Conservation (phyloP, 92 coral and sea anemone species). For the Phenganax stokvisi region DNA sequence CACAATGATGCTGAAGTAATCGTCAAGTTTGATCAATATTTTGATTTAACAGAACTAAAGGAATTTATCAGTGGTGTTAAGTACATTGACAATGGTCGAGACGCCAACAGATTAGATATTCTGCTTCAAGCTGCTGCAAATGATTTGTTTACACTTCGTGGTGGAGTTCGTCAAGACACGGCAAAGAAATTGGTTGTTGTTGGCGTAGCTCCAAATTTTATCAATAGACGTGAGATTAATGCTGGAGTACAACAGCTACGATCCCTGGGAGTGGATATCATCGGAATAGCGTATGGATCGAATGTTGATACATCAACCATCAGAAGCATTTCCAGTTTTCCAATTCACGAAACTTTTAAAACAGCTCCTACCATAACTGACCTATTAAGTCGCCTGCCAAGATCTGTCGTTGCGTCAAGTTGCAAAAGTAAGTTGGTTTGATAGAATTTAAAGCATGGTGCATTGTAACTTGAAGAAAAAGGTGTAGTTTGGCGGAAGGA, state of each 20-base stretch:
- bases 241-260: slow-evolving; percentile 8
- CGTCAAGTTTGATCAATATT: slow-evolving; percentile 24
- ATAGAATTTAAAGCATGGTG: neutral
- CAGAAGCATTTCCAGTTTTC: slow-evolving; percentile 24
- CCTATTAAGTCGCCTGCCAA: slow-evolving; percentile 30
- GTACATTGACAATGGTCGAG: neutral
- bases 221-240: neutral
- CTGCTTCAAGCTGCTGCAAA: slow-evolving; percentile 29
- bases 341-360: slow-evolving; percentile 13
- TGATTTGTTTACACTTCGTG: slow-evolving; percentile 33
- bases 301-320: slow-evolving; percentile 8
- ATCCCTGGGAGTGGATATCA: slow-evolving; percentile 32
- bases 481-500: no score
- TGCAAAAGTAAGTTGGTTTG: slow-evolving; percentile 17
- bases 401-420: slow-evolving; percentile 26
- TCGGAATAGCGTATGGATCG: slow-evolving; percentile 33
- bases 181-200: slow-evolving; percentile 32
- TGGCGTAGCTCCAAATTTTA: neutral
- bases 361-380: slow-evolving; percentile 27
- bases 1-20: slow-evolving; percentile 29
- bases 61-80: neutral
- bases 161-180: slow-evolving; percentile 33
- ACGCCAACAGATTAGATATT: slow-evolving; percentile 25
- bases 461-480: neutral
- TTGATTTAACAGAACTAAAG: slow-evolving; percentile 29